Evolutionary conservation across 2,888 invertebrate species (phyloP).

Genomic region (Phalera bucephala): DNA sequence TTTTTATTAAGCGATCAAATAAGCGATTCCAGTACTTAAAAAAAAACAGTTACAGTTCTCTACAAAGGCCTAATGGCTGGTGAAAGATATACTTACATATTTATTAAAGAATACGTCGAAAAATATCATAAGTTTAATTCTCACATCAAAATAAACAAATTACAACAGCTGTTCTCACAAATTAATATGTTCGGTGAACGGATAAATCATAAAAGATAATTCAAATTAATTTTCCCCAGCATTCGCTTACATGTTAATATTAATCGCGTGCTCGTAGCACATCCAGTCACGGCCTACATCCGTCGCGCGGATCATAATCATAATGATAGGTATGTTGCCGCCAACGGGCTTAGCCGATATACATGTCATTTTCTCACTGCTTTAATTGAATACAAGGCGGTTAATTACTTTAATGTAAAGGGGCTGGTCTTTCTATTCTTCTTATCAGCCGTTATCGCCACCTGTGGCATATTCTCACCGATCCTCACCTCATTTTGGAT

Average conservation of each 20-base stretch:
- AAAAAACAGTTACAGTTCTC: too few species aligned
- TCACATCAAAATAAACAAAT: too few species aligned
- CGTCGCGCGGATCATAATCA: slow-evolving; percentile 33
- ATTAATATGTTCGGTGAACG: not conserved
- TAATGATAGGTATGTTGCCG: slow-evolving; percentile 61
- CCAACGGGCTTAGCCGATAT: slow-evolving; percentile 51
- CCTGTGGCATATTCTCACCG: too few species aligned
- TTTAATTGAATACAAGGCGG: slow-evolving; percentile 67
- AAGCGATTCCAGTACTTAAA: too few species aligned
- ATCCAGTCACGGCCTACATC: slow-evolving; percentile 50
- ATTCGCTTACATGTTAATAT: not conserved
- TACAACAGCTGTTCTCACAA: not conserved
- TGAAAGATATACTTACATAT: too few species aligned
- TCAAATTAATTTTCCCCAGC: not conserved
- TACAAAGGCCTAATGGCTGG: too few species aligned
- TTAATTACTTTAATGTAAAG: slow-evolving; percentile 60
- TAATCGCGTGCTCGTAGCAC: slow-evolving; percentile 22
- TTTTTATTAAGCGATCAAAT: too few species aligned
- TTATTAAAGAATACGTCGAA: too few species aligned
- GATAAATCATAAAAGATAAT: not conserved
- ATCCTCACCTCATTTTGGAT: too few species aligned
- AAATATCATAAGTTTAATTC: too few species aligned
- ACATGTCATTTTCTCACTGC: slow-evolving; percentile 74
- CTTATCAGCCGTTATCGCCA: too few species aligned
- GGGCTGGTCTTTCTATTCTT: too few species aligned